These are phyloP conservation scores for Aeoliscus strigatus DNA, from an alignment of 2,797 vertebrate genomes.

Conservation along the genomic window DNA sequence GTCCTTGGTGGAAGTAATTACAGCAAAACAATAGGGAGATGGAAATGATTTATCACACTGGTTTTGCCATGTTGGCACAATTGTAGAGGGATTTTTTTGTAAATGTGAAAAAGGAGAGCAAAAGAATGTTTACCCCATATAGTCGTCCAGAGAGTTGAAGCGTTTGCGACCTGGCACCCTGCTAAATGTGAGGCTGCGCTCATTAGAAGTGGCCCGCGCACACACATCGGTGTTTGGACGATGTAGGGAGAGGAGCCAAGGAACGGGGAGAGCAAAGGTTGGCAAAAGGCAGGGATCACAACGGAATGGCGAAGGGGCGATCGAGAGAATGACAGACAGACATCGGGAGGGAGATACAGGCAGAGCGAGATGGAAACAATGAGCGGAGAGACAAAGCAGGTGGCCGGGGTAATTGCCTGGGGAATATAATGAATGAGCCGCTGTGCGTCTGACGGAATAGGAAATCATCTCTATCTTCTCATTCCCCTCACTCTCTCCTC, in stretches of 20 bases:
- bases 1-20: too few relatives aligned
- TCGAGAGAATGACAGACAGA: slow-evolving; percentile 49
- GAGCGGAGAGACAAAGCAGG: slow-evolving; percentile 79
- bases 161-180: slow-evolving; percentile 43
- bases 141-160: slow-evolving; percentile 29
- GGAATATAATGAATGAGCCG: slow-evolving; percentile 83
- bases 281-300: slow-evolving; percentile 53
- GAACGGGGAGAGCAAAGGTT: slow-evolving; percentile 44
- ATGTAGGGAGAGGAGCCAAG: slow-evolving; percentile 39
- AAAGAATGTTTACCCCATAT: slow-evolving; percentile 18
- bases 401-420: slow-evolving; percentile 81
- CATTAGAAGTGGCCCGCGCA: slow-evolving; percentile 60
- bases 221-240: slow-evolving; percentile 34
- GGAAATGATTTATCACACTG: too few relatives aligned
- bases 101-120: too few relatives aligned
- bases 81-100: too few relatives aligned
- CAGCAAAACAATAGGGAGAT: too few relatives aligned
- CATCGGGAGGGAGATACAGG: slow-evolving; percentile 52
- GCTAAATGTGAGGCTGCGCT: slow-evolving; percentile 68
- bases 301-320: slow-evolving; percentile 43
- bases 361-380: slow-evolving; percentile 72
- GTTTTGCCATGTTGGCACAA: too few relatives aligned
- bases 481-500: slow-evolving; percentile 53
- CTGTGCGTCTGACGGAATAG: slow-evolving; percentile 76
- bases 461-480: slow-evolving; percentile 78